Evolutionary conservation across 2,113 vertebrate genomes (phyloP).

Genomic region (Chaetodon trifascialis): DNA sequence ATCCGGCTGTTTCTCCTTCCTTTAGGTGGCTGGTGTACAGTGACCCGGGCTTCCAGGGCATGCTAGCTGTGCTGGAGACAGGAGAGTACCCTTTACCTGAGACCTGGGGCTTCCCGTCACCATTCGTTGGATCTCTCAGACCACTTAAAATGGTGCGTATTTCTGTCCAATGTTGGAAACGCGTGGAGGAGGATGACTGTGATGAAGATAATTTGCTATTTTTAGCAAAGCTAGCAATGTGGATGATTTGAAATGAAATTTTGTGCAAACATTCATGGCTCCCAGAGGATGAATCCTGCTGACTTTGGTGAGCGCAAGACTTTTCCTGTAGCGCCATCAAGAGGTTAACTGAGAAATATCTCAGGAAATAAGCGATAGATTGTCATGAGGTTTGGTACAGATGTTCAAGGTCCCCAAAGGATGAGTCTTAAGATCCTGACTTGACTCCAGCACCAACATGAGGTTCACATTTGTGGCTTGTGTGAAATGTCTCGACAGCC

Average conservation of each 20-base stretch:
- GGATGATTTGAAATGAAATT: neutral
- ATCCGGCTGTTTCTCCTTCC: neutral
- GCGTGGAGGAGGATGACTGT: no score
- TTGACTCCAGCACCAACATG: neutral
- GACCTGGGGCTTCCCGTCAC: conserved; percentile 89
- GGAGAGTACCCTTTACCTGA: conserved; percentile 91
- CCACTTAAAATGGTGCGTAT: conserved; percentile 92
- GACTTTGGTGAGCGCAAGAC: neutral
- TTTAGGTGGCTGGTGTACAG: conserved; percentile 93
- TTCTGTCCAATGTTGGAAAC: neutral
- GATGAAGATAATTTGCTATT: neutral
- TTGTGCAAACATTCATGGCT: neutral
- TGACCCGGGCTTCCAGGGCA: conserved; percentile 91
- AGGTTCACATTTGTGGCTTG: neutral
- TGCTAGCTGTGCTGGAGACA: conserved; percentile 88
- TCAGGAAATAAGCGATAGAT: neutral
- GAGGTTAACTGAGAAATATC: neutral
- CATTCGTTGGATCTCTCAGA: conserved; percentile 91
- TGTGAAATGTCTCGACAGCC: neutral
- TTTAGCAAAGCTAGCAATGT: neutral
- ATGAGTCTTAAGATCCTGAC: neutral
- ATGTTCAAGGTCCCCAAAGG: neutral
- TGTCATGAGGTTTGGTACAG: no score
- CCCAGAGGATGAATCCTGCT: neutral
- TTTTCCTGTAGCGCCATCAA: neutral